These are phyloP conservation scores for Protonibea diacanthus DNA, from an alignment of 2,797 vertebrate genomes.

Conservation along the genomic window DNA sequence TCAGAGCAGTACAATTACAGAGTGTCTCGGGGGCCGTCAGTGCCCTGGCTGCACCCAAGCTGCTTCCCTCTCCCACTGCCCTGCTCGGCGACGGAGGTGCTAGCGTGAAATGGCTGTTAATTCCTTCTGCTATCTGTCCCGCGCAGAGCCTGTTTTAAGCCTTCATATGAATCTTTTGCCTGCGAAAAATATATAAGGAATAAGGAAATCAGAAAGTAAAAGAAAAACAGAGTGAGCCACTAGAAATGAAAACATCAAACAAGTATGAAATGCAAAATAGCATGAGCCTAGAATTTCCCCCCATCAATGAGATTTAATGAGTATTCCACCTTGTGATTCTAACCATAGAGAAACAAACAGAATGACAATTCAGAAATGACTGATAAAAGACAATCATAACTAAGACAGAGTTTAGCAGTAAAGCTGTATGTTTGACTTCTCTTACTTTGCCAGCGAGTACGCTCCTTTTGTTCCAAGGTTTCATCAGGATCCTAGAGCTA, in stretches of 20 bases:
- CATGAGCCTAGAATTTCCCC: constrained; percentile 63
- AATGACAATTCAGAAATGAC: constrained; percentile 57
- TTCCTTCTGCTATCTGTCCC: constrained; percentile 85
- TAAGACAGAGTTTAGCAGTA: constrained; percentile 45
- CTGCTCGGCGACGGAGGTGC: constrained; percentile 74
- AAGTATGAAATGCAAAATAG: constrained; percentile 82
- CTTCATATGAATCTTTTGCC: constrained; percentile 72
- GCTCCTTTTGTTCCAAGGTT: constrained; percentile 36
- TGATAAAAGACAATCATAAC: constrained; percentile 53
- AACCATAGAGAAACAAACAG: constrained; percentile 55
- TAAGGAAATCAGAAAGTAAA: constrained; percentile 51
- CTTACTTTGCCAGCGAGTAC: constrained; percentile 17
- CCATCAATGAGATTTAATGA: constrained; percentile 80
- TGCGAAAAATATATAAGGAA: constrained; percentile 62
- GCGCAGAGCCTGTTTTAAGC: constrained; percentile 85
- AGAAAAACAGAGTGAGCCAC: constrained; percentile 46
- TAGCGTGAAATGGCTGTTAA: constrained; percentile 87
- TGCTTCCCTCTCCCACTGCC: constrained; percentile 69
- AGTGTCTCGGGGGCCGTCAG: constrained; percentile 77
- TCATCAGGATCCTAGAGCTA: constrained; percentile 35
- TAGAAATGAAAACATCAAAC: constrained; percentile 83
- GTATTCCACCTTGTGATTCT: constrained; percentile 71
- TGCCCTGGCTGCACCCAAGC: constrained; percentile 69
- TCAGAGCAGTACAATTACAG: constrained; percentile 86
- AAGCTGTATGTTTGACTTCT: constrained; percentile 46